Percentiles rank a stretch among this genome's conserved stretches.
phyloP scores from a whole-genome alignment of 2,888 invertebrate species.

The Conomelus anceps region DNA sequence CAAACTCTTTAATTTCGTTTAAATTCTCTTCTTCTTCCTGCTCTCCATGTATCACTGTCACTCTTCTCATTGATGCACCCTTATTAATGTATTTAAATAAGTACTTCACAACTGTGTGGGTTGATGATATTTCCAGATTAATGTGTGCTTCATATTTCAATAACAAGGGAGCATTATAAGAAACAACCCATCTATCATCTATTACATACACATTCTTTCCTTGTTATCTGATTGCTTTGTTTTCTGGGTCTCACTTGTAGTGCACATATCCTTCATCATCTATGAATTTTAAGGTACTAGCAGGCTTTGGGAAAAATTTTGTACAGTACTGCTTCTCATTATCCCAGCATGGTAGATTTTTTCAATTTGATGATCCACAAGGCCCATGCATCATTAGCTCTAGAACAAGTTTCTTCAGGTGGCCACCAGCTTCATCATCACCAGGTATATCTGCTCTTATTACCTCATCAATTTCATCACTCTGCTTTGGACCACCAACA shows the following conservation, averaged over 20 bases:
- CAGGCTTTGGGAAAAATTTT: slow-evolving; percentile 23
- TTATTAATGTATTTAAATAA: slow-evolving; percentile 22
- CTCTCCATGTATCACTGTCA: slow-evolving; percentile 2
- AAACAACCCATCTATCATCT: slow-evolving; percentile 22
- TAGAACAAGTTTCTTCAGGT: slow-evolving; percentile 9
- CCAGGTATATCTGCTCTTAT: slow-evolving; percentile 24
- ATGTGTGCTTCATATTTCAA: slow-evolving; percentile 19
- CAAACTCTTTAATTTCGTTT: slow-evolving; percentile 25
- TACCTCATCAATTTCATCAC: slow-evolving; percentile 19
- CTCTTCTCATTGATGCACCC: slow-evolving; percentile 15
- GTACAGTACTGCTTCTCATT: slow-evolving; percentile 7
- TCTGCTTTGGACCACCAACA: slow-evolving; percentile 20
- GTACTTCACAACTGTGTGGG: slow-evolving; percentile 20
- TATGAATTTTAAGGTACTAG: slow-evolving; percentile 7
- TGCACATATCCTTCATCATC: slow-evolving; percentile 23
- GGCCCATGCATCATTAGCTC: slow-evolving; percentile 24
- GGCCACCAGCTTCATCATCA: slow-evolving; percentile 21
- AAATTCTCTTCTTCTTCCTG: neutral
- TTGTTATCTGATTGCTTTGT: neutral
- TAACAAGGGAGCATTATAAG: slow-evolving; percentile 20
- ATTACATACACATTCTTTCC: neutral
- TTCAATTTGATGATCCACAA: slow-evolving; percentile 20
- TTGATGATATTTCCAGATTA: slow-evolving; percentile 24
- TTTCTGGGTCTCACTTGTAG: slow-evolving; percentile 1
- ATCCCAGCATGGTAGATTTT: slow-evolving; percentile 25